Base-by-base conservation (phyloP, 2,888 invertebrate species). In the Idaea aversata region DNA sequence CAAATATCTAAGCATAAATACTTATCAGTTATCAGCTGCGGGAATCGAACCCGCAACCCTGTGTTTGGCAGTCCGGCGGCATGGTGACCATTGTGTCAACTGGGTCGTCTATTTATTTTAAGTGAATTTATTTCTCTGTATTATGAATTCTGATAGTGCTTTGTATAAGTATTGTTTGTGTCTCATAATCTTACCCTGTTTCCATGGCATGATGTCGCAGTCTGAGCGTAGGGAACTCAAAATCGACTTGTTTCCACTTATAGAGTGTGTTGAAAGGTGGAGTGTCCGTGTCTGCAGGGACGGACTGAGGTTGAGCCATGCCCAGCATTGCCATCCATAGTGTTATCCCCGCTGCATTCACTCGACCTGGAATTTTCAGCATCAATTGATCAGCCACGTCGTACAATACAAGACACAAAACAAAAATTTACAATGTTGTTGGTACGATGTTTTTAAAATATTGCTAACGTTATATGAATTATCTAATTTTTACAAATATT, bases 211-310 rank as follows among this genome's bases (percentile, higher is more conserved):
- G 82, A 36, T 93, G 88, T 34, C 96, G 90, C 61, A 94, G 94
- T 15, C 88, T 86, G 16, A 90, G 87, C 0, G 94, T 93, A 4
- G 95, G 94, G 81, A 95, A 97, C 63, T 95, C 94, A 79, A 95
- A 97, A 81, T 97, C 97, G 5, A 97, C 85, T 57, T 93, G 92
- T 70, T 95, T 95, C 97, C 97, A 97, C 67, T 95, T 94, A 82
- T 96, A 96, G 34, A 95, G 90, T 34, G 95, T 94, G 74, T 79
- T 92, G 72, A 95, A 94, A 0, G 94, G 94, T 0, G 94, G 94
- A 0, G 94, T 93, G 57, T 91, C 91, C 0, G 72, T 77, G 71
- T 87, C 91, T 3, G 94, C 94, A 0, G 88, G 87, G n/a, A 85
- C 70, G 0, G 84, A 77, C 74, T 89, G 90, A 38, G 89, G 71